phyloP scores from a whole-genome alignment of 2,113 vertebrate species.

The Misgurnus mizolepis region DNA sequence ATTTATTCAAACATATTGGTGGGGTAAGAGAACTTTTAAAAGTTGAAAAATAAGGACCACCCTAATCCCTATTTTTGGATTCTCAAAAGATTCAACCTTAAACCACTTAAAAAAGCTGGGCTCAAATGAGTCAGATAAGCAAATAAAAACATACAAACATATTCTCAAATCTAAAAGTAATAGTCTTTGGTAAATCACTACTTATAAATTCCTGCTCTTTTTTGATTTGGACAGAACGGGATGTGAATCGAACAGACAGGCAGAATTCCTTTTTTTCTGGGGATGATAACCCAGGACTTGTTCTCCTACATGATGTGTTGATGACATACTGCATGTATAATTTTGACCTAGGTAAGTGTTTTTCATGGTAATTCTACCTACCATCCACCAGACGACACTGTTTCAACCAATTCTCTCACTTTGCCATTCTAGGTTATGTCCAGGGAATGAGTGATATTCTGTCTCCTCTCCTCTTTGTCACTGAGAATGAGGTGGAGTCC shows the following conservation, averaged over 20 bases:
- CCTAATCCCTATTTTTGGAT: no score
- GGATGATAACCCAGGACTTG: slow-evolving; percentile 82
- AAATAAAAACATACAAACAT: no score
- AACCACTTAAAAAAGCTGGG: no score
- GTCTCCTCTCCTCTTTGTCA: slow-evolving; percentile 84
- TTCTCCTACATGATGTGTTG: slow-evolving; percentile 84
- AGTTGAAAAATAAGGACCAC: no score
- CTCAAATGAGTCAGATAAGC: no score
- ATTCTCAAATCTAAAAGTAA: no score
- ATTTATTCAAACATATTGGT: no score
- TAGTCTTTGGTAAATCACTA: not conserved
- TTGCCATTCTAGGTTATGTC: slow-evolving; percentile 79
- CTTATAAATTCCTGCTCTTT: slow-evolving; percentile 37
- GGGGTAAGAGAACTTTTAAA: no score
- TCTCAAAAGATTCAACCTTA: no score
- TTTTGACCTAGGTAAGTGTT: slow-evolving; percentile 83
- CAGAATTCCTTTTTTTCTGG: slow-evolving; percentile 90
- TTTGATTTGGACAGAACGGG: slow-evolving; percentile 76
- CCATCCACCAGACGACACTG: slow-evolving; percentile 28
- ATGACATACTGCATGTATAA: slow-evolving; percentile 96
- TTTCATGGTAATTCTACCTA: not conserved
- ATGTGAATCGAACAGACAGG: slow-evolving; percentile 87
- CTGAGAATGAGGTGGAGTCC: slow-evolving; percentile 90
- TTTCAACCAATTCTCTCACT: not conserved
- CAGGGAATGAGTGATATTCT: slow-evolving; percentile 96